Percentiles rank a stretch among this genome's conserved stretches.
Conservation (phyloP, 2,113 vertebrate species). For the Lagopus leucura region DNA sequence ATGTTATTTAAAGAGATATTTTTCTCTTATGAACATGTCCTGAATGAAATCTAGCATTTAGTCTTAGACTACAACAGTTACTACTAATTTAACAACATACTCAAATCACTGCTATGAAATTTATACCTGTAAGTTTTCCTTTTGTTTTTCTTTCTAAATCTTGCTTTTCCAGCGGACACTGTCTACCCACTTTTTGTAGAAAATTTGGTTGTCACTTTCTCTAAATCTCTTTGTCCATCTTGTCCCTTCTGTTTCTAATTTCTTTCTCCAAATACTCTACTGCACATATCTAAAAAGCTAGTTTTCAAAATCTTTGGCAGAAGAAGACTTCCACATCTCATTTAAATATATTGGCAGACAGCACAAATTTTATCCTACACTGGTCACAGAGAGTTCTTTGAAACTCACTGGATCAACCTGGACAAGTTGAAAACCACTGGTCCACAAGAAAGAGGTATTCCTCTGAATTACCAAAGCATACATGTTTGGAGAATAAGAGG, state of each 20-base stretch:
- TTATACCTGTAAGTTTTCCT: not conserved
- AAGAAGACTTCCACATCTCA: not conserved
- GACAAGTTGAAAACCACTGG: not conserved
- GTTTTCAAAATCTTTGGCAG: not conserved
- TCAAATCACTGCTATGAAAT: not conserved
- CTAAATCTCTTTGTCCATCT: not conserved
- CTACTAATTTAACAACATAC: not conserved
- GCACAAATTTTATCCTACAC: accelerated
- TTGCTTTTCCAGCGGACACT: not conserved
- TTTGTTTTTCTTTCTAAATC: not conserved
- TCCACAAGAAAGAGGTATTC: not conserved
- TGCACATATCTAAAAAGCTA: not conserved
- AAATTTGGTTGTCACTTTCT: not conserved
- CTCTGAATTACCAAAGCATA: not conserved
- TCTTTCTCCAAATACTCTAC: not conserved
- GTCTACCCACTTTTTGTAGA: not conserved
- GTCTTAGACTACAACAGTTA: not conserved
- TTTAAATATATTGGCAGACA: not conserved
- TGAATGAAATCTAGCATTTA: not conserved
- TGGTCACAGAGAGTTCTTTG: not conserved
- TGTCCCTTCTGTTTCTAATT: not conserved
- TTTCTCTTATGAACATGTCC: not conserved
- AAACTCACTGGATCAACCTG: not conserved
- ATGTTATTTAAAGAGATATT: not conserved
- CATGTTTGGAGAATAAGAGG: not conserved